Evolutionary conservation across 2,113 vertebrate species (phyloP).

Genomic region (Pygoscelis antarcticus): DNA sequence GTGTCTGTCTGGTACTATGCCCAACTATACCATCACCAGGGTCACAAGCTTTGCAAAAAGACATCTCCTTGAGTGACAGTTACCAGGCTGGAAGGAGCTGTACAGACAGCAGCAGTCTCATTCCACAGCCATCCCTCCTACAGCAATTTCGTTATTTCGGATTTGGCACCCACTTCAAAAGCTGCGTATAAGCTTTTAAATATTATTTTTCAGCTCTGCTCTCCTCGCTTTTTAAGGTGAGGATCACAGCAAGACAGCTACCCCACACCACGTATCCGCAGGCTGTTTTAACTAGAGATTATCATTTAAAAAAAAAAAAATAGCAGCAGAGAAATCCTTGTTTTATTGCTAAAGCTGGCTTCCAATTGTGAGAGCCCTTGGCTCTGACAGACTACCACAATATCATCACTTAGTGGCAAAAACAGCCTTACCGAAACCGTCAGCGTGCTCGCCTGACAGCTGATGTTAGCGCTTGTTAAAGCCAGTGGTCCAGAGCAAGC

Average conservation of each 20-base stretch:
- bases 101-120: background rate
- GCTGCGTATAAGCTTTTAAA: background rate
- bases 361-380: background rate
- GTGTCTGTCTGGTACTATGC: rapidly evolving
- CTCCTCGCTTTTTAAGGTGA: background rate
- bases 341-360: background rate
- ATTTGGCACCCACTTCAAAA: background rate
- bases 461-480: slow-evolving; percentile 93
- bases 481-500: slow-evolving; percentile 87
- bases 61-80: background rate
- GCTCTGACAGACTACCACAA: background rate
- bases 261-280: no score
- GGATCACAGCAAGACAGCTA: background rate
- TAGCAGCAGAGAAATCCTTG: background rate
- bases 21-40: background rate
- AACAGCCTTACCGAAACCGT: slow-evolving; percentile 78
- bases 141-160: background rate
- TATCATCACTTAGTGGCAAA: rapidly evolving
- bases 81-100: background rate
- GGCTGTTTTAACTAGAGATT: background rate
- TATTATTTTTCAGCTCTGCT: background rate
- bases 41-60: background rate
- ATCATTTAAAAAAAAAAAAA: background rate
- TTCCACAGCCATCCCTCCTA: background rate
- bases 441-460: slow-evolving; percentile 85